Conservation (phyloP, 2,113 vertebrate species). For the Tyrannus savana region DNA sequence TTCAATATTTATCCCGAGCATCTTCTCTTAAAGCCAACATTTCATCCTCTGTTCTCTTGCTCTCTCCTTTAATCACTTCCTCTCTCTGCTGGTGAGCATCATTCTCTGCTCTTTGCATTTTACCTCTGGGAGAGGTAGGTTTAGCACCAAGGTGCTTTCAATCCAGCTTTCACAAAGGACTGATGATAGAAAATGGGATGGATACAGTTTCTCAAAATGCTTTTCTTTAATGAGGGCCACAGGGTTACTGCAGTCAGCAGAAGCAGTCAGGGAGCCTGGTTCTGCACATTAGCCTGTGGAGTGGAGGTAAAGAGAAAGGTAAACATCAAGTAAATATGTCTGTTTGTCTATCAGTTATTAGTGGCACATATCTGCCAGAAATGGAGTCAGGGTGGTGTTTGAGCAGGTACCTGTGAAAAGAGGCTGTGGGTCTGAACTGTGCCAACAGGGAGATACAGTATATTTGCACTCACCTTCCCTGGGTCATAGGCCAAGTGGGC, state of each 20-base stretch:
- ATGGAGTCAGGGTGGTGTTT: background rate
- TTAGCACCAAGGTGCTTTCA: constrained; percentile 26
- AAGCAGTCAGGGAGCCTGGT: background rate
- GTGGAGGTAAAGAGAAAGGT: background rate
- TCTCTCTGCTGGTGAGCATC: background rate
- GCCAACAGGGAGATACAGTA: background rate
- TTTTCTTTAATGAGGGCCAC: constrained; percentile 24
- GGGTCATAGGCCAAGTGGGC: background rate
- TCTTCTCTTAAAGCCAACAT: background rate
- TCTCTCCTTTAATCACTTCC: constrained; percentile 4
- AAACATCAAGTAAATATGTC: constrained; percentile 28
- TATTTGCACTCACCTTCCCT: background rate
- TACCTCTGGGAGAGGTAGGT: constrained; percentile 37
- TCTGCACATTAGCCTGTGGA: background rate
- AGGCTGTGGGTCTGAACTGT: background rate
- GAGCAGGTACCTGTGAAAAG: constrained; percentile 16
- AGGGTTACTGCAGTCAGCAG: constrained; percentile 21
- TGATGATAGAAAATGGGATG: constrained; percentile 13
- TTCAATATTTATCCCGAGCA: constrained; percentile 13
- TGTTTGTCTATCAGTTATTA: constrained; percentile 28
- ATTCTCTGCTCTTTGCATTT: constrained; percentile 10
- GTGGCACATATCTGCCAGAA: background rate
- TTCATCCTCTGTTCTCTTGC: background rate
- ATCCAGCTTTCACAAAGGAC: background rate
- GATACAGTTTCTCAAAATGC: background rate